Evolutionary conservation across 2,888 invertebrate genomes (phyloP).

Genomic region (Tipula confusa): DNA sequence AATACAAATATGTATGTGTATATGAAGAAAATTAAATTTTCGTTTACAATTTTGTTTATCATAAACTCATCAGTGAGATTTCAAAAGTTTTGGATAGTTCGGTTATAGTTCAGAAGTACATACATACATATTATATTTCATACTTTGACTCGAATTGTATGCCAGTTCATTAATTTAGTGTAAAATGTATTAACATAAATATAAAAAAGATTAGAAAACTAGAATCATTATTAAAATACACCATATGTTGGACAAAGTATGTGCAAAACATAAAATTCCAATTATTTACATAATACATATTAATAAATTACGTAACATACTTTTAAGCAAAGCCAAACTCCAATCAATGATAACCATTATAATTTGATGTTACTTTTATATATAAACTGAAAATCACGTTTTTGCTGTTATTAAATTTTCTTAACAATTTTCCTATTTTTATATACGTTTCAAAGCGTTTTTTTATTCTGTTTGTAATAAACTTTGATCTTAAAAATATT

Average conservation of each 20-base stretch:
- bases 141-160: neutral
- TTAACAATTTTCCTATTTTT: neutral
- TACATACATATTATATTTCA: neutral
- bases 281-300: neutral
- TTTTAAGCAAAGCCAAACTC: neutral
- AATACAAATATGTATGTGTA: neutral
- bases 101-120: no score
- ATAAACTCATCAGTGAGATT: neutral
- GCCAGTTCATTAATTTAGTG: no score
- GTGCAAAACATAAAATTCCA: no score
- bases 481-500: neutral
- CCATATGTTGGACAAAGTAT: no score
- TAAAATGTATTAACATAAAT: no score
- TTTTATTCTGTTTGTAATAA: neutral
- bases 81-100: neutral
- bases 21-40: neutral
- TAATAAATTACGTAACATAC: neutral
- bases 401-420: constrained; percentile 9
- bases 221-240: no score
- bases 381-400: constrained; percentile 3
- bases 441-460: neutral
- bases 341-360: neutral
- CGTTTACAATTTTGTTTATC: neutral
- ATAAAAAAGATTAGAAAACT: no score
- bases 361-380: neutral